A percentile compares a stretch with the other conserved stretches of the same genome.
Evolutionary conservation across 2,888 invertebrate genomes (phyloP).

Genomic region (Diaperis boleti): DNA sequence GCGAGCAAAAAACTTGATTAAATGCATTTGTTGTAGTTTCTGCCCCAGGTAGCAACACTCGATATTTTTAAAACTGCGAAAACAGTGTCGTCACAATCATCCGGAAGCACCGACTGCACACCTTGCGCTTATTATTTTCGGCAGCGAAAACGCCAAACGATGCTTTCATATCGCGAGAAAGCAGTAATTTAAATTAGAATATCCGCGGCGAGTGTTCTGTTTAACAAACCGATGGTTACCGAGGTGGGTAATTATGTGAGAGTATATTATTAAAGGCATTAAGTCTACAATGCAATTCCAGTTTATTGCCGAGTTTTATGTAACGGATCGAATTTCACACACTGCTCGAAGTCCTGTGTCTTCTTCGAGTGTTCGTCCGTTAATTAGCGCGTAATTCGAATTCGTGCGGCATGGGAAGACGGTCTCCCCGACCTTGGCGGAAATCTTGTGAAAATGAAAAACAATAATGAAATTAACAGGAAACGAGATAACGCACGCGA

Average conservation of each 20-base stretch:
- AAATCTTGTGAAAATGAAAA: slow-evolving; percentile 15
- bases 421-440: slow-evolving; percentile 25
- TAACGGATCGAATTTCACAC: background rate
- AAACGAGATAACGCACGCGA: slow-evolving; percentile 24
- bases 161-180: slow-evolving; percentile 4
- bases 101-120: too few relatives aligned
- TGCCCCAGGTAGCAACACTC: too few relatives aligned
- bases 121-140: background rate
- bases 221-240: background rate
- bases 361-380: background rate
- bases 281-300: background rate
- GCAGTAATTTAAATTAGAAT: background rate
- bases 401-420: background rate
- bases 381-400: background rate
- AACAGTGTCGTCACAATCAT: too few relatives aligned
- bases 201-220: background rate
- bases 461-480: slow-evolving; percentile 28
- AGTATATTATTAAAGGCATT: slow-evolving; percentile 3
- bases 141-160: background rate
- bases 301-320: background rate
- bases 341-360: background rate
- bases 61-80: too few relatives aligned
- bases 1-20: slow-evolving; percentile 11
- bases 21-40: slow-evolving; percentile 20
- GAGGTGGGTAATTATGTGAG: background rate